phyloP scores from a whole-genome alignment of 1,140 invertebrate species.

The Bradynema listronoti region DNA sequence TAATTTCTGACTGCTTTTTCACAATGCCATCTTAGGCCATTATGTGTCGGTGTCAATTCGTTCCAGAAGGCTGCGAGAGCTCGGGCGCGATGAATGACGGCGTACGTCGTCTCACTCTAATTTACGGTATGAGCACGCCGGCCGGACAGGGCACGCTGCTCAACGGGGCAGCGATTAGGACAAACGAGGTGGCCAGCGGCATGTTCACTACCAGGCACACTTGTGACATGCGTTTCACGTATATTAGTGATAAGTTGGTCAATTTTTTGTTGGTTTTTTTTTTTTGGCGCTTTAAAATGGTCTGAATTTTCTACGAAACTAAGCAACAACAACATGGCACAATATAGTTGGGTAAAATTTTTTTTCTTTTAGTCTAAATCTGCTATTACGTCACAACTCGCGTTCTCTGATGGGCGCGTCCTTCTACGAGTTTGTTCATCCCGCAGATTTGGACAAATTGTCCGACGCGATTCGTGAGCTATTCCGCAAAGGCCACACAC shows the following conservation, averaged over 20 bases:
- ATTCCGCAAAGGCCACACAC: constrained; percentile 40
- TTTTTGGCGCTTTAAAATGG: background rate
- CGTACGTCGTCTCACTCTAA: constrained; percentile 18
- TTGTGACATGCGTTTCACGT: constrained; percentile 50
- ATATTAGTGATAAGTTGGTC: constrained; percentile 44
- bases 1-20: too few species aligned
- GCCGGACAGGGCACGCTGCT: constrained; percentile 26
- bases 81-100: too few species aligned
- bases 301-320: background rate
- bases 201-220: constrained; percentile 51
- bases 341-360: too few species aligned
- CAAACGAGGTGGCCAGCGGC: constrained; percentile 33
- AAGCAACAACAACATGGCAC: too few species aligned
- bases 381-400: constrained; percentile 37
- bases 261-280: constrained; percentile 17
- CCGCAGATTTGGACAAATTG: constrained; percentile 32
- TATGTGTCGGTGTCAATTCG: constrained; percentile 29
- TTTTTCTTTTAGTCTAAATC: constrained; percentile 34
- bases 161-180: constrained; percentile 26
- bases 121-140: constrained; percentile 29
- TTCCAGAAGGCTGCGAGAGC: constrained; percentile 18
- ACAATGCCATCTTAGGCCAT: constrained; percentile 42
- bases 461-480: constrained; percentile 35
- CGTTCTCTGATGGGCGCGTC: constrained; percentile 46
- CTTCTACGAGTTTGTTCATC: constrained; percentile 53